Evolutionary conservation across 1,140 invertebrate species (phyloP).

Genomic region (Ylistrum balloti): DNA sequence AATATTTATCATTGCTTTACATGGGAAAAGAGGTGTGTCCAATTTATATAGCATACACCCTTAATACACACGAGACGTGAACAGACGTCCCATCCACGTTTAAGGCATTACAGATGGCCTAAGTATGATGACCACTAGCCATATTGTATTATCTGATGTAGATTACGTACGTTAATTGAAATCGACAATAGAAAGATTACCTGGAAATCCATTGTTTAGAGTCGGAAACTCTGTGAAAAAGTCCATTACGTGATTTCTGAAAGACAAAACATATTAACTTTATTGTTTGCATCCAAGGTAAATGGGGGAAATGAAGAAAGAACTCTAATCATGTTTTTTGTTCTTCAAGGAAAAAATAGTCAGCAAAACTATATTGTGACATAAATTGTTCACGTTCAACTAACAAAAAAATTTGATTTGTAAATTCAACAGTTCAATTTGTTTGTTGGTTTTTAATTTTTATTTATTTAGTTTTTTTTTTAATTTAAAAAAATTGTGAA

Average conservation of each 20-base stretch:
- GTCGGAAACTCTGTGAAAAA: background rate
- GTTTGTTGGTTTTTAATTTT: too few species aligned
- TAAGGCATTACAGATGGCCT: background rate
- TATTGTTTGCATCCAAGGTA: too few species aligned
- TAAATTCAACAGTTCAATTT: too few species aligned
- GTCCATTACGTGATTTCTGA: background rate
- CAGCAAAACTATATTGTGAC: background rate
- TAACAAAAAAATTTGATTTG: too few species aligned
- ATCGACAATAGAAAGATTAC: background rate
- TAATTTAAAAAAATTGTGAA: too few species aligned
- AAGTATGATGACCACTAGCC: background rate
- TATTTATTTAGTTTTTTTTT: too few species aligned
- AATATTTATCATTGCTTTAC: background rate
- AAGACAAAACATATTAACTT: background rate
- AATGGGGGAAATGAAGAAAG: background rate
- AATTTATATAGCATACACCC: background rate
- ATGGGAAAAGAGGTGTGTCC: background rate
- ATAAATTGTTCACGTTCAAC: too few species aligned
- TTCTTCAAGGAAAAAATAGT: background rate
- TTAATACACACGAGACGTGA: background rate
- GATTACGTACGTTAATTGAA: background rate
- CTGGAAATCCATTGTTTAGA: constrained; percentile 28
- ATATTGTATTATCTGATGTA: background rate
- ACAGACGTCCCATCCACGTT: background rate
- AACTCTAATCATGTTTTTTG: background rate